phyloP scores from a whole-genome alignment of 1,140 invertebrate species.

The Orchestia grillus region DNA sequence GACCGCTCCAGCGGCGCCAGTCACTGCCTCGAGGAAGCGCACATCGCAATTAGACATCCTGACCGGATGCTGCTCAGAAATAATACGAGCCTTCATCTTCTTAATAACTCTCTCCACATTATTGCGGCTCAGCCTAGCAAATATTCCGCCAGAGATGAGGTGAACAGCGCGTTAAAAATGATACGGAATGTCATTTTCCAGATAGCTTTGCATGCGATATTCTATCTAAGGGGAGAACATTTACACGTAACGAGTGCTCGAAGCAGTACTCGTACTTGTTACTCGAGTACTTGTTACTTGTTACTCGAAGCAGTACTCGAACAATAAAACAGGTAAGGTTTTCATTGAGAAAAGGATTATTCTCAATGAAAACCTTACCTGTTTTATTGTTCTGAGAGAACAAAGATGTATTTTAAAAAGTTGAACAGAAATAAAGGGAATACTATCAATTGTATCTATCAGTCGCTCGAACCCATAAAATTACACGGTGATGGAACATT shows the following conservation, averaged over 20 bases:
- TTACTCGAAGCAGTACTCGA: no score
- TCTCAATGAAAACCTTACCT: neutral
- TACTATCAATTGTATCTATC: neutral
- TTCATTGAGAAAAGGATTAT: no score
- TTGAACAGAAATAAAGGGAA: neutral
- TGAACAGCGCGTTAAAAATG: neutral
- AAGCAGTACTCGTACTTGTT: neutral
- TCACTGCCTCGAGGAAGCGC: neutral
- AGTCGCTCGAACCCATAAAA: neutral
- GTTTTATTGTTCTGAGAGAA: neutral
- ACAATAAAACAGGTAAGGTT: no score
- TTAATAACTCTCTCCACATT: neutral
- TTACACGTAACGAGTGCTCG: neutral
- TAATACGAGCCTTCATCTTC: slow-evolving; percentile 13
- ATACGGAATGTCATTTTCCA: neutral
- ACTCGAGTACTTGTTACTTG: neutral
- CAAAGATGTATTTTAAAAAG: neutral
- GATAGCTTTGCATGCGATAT: neutral
- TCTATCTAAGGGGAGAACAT: neutral
- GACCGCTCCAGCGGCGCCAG: neutral
- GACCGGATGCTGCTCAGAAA: neutral
- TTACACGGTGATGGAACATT: neutral
- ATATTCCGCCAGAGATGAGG: neutral
- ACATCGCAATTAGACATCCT: slow-evolving; percentile 10
- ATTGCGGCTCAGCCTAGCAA: neutral